Evolutionary conservation across 2,797 vertebrate genomes (phyloP).

Genomic region (Pogoniulus pusillus): DNA sequence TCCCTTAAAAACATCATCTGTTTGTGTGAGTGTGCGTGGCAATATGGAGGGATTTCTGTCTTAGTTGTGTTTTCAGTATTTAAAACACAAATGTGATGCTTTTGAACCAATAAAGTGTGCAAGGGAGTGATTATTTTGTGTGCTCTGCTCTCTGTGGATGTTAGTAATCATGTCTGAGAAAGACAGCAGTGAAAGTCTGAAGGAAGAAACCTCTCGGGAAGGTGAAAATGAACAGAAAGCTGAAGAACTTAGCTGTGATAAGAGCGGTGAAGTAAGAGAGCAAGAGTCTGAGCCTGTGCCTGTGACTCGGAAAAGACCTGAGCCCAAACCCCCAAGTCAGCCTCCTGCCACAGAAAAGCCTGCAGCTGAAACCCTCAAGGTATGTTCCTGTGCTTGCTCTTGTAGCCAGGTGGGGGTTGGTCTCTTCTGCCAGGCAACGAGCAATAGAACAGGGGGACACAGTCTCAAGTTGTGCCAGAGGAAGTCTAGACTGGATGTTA

Average conservation of each 20-base stretch:
- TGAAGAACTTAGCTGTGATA: not conserved
- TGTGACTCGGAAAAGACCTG: slow-evolving; percentile 87
- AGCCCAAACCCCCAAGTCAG: slow-evolving; percentile 71
- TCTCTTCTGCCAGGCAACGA: too few relatives aligned
- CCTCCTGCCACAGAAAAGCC: slow-evolving; percentile 20
- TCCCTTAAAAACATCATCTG: not conserved
- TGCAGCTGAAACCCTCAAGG: slow-evolving; percentile 58
- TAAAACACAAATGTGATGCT: not conserved
- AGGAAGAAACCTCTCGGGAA: not conserved
- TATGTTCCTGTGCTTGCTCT: not conserved
- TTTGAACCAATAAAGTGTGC: not conserved
- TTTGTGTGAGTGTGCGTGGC: not conserved
- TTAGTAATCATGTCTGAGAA: slow-evolving; percentile 85
- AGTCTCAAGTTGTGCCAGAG: too few relatives aligned
- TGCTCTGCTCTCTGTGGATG: slow-evolving; percentile 57
- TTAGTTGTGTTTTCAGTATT: not conserved
- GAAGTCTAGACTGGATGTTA: too few relatives aligned
- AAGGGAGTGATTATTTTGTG: not conserved
- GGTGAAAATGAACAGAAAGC: slow-evolving; percentile 22
- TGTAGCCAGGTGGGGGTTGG: too few relatives aligned
- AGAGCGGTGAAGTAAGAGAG: slow-evolving; percentile 40
- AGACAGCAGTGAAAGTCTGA: slow-evolving; percentile 53
- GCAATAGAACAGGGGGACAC: too few relatives aligned
- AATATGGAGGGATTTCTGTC: not conserved
- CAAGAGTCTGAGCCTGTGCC: slow-evolving; percentile 73